phyloP scores from a whole-genome alignment of 2,888 invertebrate genomes.

The Phrixothrix hirtus region DNA sequence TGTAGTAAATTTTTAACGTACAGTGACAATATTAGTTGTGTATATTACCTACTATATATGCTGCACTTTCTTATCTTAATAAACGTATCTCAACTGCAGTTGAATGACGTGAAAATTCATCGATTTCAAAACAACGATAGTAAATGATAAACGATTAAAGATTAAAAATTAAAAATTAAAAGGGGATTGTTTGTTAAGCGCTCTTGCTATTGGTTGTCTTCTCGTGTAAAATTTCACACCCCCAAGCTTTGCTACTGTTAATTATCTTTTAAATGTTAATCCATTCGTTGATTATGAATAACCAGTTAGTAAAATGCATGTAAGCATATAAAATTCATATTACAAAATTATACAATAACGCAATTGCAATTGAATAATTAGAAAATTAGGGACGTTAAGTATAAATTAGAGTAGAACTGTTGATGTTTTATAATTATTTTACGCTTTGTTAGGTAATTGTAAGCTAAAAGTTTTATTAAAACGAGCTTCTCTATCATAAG shows the following conservation, averaged over 20 bases:
- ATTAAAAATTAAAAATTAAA: constrained; percentile 2
- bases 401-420: constrained; percentile 1
- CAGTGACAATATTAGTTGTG: constrained; percentile 30
- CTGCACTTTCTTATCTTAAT: constrained; percentile 20
- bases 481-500: neutral
- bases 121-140: constrained; percentile 30
- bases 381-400: too few species aligned
- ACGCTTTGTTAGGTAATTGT: constrained; percentile 5
- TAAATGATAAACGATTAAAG: constrained; percentile 1
- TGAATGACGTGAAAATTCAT: constrained; percentile 19
- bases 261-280: too few species aligned
- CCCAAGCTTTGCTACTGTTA: too few species aligned
- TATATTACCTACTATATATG: constrained; percentile 22
- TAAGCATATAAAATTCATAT: neutral
- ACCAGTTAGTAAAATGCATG: too few species aligned
- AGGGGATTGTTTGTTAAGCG: constrained; percentile 20
- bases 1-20: constrained; percentile 26
- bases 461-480: neutral
- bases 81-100: constrained; percentile 14
- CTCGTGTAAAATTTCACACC: neutral
- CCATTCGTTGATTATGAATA: too few species aligned
- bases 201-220: neutral
- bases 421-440: constrained; percentile 5
- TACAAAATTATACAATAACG: too few species aligned
- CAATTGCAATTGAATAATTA: too few species aligned